phyloP scores from a whole-genome alignment of 35 echinoderm and acorn worm genomes.

The Ophioderma brevispina region DNA sequence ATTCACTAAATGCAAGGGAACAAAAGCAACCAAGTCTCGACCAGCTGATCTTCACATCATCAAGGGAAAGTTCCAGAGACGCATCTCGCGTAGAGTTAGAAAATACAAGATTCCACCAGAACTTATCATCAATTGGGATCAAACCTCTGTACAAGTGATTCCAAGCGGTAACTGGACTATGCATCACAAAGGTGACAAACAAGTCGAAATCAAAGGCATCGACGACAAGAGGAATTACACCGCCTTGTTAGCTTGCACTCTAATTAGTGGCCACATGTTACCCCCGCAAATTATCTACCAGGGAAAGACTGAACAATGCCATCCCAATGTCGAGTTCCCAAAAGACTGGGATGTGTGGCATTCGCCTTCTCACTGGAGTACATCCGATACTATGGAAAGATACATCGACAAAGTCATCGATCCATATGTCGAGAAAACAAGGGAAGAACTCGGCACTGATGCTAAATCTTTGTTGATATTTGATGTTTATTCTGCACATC shows the following conservation, averaged over 20 bases:
- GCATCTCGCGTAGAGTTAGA: not conserved
- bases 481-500: not conserved
- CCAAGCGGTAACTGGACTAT: constrained; percentile 28
- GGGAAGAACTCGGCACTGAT: not conserved
- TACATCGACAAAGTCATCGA: not conserved
- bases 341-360: constrained; percentile 27
- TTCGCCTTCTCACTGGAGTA: constrained; percentile 27
- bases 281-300: constrained; percentile 19
- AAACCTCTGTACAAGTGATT: constrained; percentile 4
- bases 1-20: not conserved
- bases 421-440: not conserved
- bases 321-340: constrained; percentile 15
- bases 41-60: not conserved
- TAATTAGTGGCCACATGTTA: not conserved
- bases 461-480: not conserved
- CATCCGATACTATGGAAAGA: not conserved
- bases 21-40: not conserved
- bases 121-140: constrained; percentile 34
- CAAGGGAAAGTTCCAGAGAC: not conserved
- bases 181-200: constrained; percentile 8
- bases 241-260: not conserved
- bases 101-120: not conserved
- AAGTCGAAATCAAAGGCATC: not conserved
- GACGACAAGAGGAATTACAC: constrained; percentile 31
- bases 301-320: constrained; percentile 10